Evolutionary conservation across 35 echinoderm and acorn worm genomes (phyloP), one percentile per base, ranked within the genome.

Genomic region (Heliocidaris tuberculata): DNA sequence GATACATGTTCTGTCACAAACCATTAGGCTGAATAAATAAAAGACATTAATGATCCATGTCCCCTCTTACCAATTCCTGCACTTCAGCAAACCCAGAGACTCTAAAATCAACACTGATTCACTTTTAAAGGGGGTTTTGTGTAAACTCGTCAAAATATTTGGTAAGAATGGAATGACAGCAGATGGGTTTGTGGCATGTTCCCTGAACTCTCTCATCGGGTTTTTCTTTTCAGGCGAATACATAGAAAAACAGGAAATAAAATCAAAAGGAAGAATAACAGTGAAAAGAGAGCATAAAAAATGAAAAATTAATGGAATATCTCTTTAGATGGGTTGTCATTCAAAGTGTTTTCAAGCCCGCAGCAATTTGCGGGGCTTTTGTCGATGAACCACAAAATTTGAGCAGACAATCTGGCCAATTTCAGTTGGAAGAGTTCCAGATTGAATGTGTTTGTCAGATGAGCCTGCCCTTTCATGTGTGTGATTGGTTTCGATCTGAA

Each of bases 81-180:
- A 78, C 27, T 78, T n/a, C 17, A 78, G 19, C 65, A n/a, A 78
- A 27, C 65, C 65, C 27, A 56, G 9, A 56, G 52, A 56, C 52
- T 78, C 65, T 78, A 78, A 78, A 42, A 78, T 24, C 65, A 78
- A 78, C 65, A 78, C 7, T 27, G 8, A 78, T 78, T 7, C 65
- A 7, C 65, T 24, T 24, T 3, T 27, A 4, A 29, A n/a, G n/a
- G 65, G 17, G 21, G 21, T 78, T 78, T 78, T 17, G 4, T 78
- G 65, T 78, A 78, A 78, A 78, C 65, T 78, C 65, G 8, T 78
- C 65, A 78, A 78, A 78, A 78, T 78, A 78, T 78, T 24, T 78
- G 8, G 27, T 27, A 24, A 78, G 27, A 78, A 78, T 2, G 21
- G 27, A 78, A n/a, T 78, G 65, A 78, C 65, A 78, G 65, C 65